A percentile compares a stretch with the other conserved stretches of the same genome.
phyloP scores from a whole-genome alignment of 1,140 invertebrate species.

The Aphaenogaster floridana region DNA sequence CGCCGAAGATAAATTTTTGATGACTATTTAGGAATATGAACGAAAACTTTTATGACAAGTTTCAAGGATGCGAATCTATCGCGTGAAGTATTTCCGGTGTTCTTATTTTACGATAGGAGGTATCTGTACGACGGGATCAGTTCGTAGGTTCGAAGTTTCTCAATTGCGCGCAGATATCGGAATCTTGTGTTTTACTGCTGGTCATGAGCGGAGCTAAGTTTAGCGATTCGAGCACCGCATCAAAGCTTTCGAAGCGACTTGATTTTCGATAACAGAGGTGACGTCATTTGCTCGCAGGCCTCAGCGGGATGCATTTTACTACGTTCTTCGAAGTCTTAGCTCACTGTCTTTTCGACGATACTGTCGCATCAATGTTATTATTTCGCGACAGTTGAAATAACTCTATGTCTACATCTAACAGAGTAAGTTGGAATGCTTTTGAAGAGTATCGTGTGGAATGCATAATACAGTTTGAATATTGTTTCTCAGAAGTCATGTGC shows the following conservation, averaged over 20 bases:
- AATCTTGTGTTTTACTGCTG: slow-evolving; percentile 57
- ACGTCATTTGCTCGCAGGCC: slow-evolving; percentile 47
- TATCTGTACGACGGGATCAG: slow-evolving; percentile 23
- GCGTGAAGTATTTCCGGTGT: slow-evolving; percentile 21
- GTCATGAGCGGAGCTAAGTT: slow-evolving; percentile 51
- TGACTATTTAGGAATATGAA: slow-evolving; percentile 21
- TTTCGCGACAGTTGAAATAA: slow-evolving; percentile 43
- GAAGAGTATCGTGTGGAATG: slow-evolving; percentile 20
- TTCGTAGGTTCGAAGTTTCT: slow-evolving; percentile 41
- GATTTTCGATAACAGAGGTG: slow-evolving; percentile 55
- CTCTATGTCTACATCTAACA: background rate
- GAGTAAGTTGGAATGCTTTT: background rate
- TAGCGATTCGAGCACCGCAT: slow-evolving; percentile 47
- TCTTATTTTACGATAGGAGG: slow-evolving; percentile 38
- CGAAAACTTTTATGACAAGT: background rate
- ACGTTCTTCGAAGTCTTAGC: slow-evolving; percentile 19
- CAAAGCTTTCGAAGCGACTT: slow-evolving; percentile 55
- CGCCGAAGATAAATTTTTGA: slow-evolving; percentile 17
- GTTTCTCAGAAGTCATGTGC: slow-evolving; percentile 22
- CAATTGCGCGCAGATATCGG: slow-evolving; percentile 55
- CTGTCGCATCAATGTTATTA: slow-evolving; percentile 19
- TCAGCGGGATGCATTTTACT: slow-evolving; percentile 21
- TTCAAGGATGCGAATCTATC: slow-evolving; percentile 15
- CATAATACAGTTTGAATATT: slow-evolving; percentile 22
- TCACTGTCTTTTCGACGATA: slow-evolving; percentile 21